Percentiles rank a stretch among this genome's conserved stretches.
phyloP scores from a whole-genome alignment of 2,888 invertebrate genomes.

The Platyscelio sp. region DNA sequence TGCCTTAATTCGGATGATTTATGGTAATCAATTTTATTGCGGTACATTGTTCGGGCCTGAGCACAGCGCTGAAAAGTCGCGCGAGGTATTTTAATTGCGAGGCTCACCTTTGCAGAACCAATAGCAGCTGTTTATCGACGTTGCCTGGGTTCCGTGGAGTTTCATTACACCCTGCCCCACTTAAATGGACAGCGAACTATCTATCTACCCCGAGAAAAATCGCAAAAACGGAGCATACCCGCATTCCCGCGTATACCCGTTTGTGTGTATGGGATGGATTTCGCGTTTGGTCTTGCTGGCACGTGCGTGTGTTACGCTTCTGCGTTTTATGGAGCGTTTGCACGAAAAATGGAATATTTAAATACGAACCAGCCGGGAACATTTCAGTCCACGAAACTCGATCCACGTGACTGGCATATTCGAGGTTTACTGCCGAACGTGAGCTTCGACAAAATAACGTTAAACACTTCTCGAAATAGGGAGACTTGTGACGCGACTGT shows the following conservation, averaged over 20 bases:
- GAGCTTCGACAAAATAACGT: constrained; percentile 31
- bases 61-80: constrained; percentile 40
- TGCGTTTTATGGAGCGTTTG: not conserved
- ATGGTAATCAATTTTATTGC: constrained; percentile 49
- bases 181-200: constrained; percentile 27
- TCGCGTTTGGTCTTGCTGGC: too few species aligned
- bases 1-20: constrained; percentile 44
- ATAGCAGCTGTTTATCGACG: constrained; percentile 46
- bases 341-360: too few species aligned
- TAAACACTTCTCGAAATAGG: too few species aligned
- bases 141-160: constrained; percentile 32
- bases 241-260: too few species aligned
- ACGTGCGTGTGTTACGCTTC: constrained; percentile 8
- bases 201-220: constrained; percentile 7
- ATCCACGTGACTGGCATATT: constrained; percentile 36
- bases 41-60: constrained; percentile 34
- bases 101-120: constrained; percentile 55
- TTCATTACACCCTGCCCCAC: constrained; percentile 36
- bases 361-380: too few species aligned
- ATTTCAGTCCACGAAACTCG: constrained; percentile 20
- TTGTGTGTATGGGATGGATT: too few species aligned
- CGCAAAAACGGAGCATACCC: not conserved
- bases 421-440: constrained; percentile 14
- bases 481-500: too few species aligned
- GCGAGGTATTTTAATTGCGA: constrained; percentile 49